Evolutionary conservation across 2,113 vertebrate species (phyloP), one percentile per base, ranked within the genome.

Genomic region (Mixornis gularis): DNA sequence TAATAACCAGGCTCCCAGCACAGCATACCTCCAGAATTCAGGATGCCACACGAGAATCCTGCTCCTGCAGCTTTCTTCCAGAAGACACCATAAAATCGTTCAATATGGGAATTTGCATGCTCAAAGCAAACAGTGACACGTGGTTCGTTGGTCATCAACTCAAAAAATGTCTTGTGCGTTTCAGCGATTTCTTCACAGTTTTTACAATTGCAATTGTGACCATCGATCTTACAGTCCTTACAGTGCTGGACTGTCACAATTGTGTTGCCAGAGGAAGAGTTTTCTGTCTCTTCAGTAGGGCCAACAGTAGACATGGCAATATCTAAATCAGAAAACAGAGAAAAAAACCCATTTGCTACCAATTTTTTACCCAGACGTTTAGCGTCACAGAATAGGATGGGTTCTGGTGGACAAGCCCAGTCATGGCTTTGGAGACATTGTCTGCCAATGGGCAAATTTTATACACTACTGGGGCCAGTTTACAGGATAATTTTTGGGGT

Each of bases 51-150:
- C 0, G 36, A 36, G 0, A 9, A 1, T 87, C 74, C 93, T 6
- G 3, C 0, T 85, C 15, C 65, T 1, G 0, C 0, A 0, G 0
- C 1, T 32, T 46, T 76, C 7, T 13, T 0, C 81, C 34, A 91
- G 18, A 24, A 0, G 1, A 96, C 27, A 46, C 12, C 53, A 79
- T 58, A 93, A 76, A 32, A 1, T 68, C 51, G 81, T 58, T 76
- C 7, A 55, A 1, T 8, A 32, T 0, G 7, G 7, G 2, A 7
- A 40, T 44, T 17, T 56, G 1, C 24, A 55, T 52, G 56, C 10
- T n/a, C 8, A 89, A 89, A 49, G 59, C 93, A 96, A 68, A 82
- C 17, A 2, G 0, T 4, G 11, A 87, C 27, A 1, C 3, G 2
- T 5, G 5, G n/a, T 49, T 79, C 2, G 0, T 0, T 25, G 22